Base-by-base conservation (phyloP, 2,888 invertebrate species). In the Diabrotica balteata region DNA sequence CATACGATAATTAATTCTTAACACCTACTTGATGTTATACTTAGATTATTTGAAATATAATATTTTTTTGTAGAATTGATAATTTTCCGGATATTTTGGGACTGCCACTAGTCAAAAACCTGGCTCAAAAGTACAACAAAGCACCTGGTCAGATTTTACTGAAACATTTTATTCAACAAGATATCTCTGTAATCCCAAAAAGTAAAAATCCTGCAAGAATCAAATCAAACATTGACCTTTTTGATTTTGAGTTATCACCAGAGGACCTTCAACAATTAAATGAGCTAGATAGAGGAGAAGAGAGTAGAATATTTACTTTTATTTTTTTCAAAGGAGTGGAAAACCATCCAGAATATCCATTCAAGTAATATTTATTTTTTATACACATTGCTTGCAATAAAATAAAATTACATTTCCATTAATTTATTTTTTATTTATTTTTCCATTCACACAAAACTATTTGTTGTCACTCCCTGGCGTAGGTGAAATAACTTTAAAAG, bases 121-220 rank as follows among this genome's bases (percentile, higher is more conserved):
- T 93, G 17, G 88, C 90, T 22, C 80, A 81, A 8, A 85, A 86
- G 64, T 86, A 91, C 78, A 84, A 85, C 0, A 91, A 89, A 81
- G 86, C 89, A 7, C 83, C 91, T 0, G 93, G 90, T 9, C 93
- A 94, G 85, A 85, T 93, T 60, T 82, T 93, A 54, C 84, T 94
- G n/a, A 86, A 89, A 70, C 92, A 90, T 79, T 83, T 92, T 59
- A 83, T 91, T 0, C 90, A 91, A 78, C 87, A 90, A 74, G 88
- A 88, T 55, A 84, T 93, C 51, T 86, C 88, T 49, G 91, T 92
- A 8, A 92, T 95, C 78, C 93, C 94, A 44, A 95, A 94, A 84
- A 94, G 93, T 81, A 87, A 89, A 1, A 92, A 90, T 78, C 87
- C 90, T 1, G 81, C 86, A 8, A 86, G 94, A 77, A 87, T 94